These are phyloP conservation scores for Protaetia brevitarsis DNA, from an alignment of 1,140 invertebrate genomes.

Conservation along the genomic window DNA sequence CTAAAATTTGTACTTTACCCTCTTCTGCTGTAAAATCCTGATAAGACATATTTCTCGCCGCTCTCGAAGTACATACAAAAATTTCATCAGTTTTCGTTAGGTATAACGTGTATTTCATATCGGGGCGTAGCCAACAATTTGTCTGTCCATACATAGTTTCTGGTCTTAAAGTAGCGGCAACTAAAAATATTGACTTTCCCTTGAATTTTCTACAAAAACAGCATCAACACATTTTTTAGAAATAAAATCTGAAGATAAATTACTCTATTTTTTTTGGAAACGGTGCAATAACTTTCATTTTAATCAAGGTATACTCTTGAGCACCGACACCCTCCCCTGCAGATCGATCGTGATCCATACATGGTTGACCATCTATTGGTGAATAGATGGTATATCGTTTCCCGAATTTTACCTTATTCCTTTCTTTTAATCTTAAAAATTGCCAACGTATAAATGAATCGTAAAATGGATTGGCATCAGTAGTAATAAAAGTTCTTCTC, in stretches of 20 bases:
- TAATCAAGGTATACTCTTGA: neutral
- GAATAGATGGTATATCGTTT: slow-evolving; percentile 98
- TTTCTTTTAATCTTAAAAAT: slow-evolving; percentile 82
- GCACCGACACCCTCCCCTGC: slow-evolving; percentile 95
- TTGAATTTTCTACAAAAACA: slow-evolving; percentile 39
- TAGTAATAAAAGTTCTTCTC: slow-evolving; percentile 96
- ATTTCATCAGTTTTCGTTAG: slow-evolving; percentile 68
- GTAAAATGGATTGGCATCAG: slow-evolving; percentile 96
- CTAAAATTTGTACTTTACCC: slow-evolving; percentile 72
- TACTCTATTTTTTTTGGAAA: slow-evolving; percentile 70
- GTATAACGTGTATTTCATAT: slow-evolving; percentile 90
- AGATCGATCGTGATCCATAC: slow-evolving; percentile 97
- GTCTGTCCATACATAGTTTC: slow-evolving; percentile 99
- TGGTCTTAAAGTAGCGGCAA: slow-evolving; percentile 95
- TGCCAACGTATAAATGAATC: slow-evolving; percentile 99
- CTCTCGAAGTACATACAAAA: slow-evolving; percentile 82
- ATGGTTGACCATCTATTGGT: slow-evolving; percentile 95
- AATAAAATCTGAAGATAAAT: too few relatives aligned
- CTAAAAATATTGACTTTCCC: slow-evolving; percentile 72
- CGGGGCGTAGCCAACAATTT: slow-evolving; percentile 97
- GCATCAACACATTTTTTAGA: too few relatives aligned
- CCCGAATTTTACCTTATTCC: slow-evolving; percentile 92
- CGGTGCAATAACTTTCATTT: neutral
- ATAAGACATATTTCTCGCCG: slow-evolving; percentile 94
- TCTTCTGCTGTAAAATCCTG: slow-evolving; percentile 85